Base-by-base conservation (phyloP, 2,113 vertebrate genomes). In the Lepisosteus oculatus region DNA sequence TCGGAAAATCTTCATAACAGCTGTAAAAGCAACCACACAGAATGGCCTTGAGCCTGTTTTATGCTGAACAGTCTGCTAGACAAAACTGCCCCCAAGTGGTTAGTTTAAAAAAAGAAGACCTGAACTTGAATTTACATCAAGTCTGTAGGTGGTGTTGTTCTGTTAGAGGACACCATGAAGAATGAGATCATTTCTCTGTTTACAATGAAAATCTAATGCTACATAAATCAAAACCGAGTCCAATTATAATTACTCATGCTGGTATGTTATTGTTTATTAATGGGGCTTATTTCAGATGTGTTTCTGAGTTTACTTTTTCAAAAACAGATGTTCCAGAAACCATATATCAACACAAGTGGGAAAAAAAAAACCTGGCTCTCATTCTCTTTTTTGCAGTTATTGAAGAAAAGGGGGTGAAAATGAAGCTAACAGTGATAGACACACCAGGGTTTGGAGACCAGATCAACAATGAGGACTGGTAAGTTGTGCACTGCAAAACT, bases 391-490 rank as follows among this genome's bases (percentile, higher is more conserved):
- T 63, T 59, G 70, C 73, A 96, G 95, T 94, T 67, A 93, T 96
- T 0, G 93, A 95, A 81, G 95, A 96, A 84, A 93, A 91, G 55
- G 95, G 95, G 0, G 85, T 96, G 80, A 95, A 93, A 81, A 92
- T 96, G 92, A 95, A 93, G 79, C 87, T 96, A 76, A 96, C 95
- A 0, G 93, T 96, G 78, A 95, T 93, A 0, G 95, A 96, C 84
- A 96, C 94, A 0, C 95, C 95, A 0, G 95, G 95, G 57, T 96
- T 96, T 0, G 95, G 95, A 66, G 95, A 96, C 81, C 94, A 96
- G 83, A 96, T 96, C 81, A 95, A 96, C 88, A 96, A 96, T 0
- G 90, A 95, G 71, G 95, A 94, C 81, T 96, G 95, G 95, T 96
- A 84, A 82, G 83, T 51, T 15, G 44, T 11, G 29, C 29, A 29